Base-by-base conservation (phyloP, 1,140 invertebrate species). In the Drosophila rhopaloa region DNA sequence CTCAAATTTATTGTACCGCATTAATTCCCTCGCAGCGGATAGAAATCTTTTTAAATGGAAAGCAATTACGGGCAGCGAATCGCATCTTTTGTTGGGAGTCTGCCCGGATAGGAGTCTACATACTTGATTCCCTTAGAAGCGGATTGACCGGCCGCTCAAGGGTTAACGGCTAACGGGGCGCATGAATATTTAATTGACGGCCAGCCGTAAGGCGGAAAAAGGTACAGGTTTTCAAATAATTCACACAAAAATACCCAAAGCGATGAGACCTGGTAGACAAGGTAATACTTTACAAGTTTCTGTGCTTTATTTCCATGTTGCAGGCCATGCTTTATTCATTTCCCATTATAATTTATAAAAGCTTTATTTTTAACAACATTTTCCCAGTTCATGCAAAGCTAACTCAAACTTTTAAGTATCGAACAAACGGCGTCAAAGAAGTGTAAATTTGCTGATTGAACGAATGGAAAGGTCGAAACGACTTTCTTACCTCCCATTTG, bases 1-100 rank as follows among this genome's bases (percentile, higher is more conserved):
- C 55, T 70, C 35, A 61, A 71, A 84, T 84, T 80, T 80, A 80
- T 68, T 84, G 65, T 48, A 38, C 11, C 59, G 57, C 67, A 77
- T 84, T 73, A 76, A 76, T 72, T 65, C 56, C 57, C 32, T 8
- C 46, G 35, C 32, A 43, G 35, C 60, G 47, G 60, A 76, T 76
- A 76, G 53, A 37, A 73, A 79, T 63, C 46, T 37, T 40, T 55
- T 55, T 46, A 65, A 72, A 57, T 65, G 41, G 47, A 82, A 70
- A 59, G 43, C 32, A 57, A 71, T 51, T 75, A 75, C 53, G 53
- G 41, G 5, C 51, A 19, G 53, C 37, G 47, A 14, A 62, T 61
- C 60, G 60, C 56, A 44, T 38, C 68, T 50, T 73, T 74, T 73
- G 57, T 62, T 61, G 40, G 29, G 37, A 14, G 38, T 50, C 14